Evolutionary conservation across 2,797 vertebrate genomes (phyloP).

Genomic region (Enteromius radiatus): DNA sequence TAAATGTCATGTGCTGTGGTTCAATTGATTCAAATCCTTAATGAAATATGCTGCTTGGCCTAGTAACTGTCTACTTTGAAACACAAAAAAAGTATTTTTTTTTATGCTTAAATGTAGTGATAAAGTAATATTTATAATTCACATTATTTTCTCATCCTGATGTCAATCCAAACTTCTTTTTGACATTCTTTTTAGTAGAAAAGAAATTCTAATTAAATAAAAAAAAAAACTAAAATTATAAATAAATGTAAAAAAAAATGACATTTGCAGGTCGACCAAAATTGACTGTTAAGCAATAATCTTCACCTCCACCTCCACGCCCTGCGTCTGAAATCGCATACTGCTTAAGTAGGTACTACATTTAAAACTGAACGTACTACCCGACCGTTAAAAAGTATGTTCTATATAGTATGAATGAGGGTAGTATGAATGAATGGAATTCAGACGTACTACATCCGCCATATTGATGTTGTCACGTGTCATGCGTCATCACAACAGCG

Average conservation of each 20-base stretch:
- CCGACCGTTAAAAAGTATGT: too few species aligned
- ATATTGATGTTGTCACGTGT: too few species aligned
- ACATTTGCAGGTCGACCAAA: neutral
- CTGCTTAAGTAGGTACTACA: too few species aligned
- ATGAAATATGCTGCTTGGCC: neutral
- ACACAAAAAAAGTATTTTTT: neutral
- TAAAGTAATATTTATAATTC: neutral
- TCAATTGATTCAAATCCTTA: constrained; percentile 1
- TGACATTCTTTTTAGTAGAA: neutral
- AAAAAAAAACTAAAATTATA: too few species aligned
- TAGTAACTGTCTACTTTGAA: neutral
- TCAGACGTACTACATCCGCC: too few species aligned
- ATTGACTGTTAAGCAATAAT: neutral
- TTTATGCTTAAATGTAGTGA: neutral
- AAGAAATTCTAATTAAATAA: too few species aligned
- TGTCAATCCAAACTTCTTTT: neutral
- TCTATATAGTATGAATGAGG: too few species aligned
- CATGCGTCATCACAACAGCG: too few species aligned
- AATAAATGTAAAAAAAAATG: neutral
- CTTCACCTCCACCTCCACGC: too few species aligned
- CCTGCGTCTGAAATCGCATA: too few species aligned
- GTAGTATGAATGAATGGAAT: too few species aligned
- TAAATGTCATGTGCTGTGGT: constrained; percentile 21
- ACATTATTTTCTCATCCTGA: neutral
- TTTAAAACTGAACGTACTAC: too few species aligned